Base-by-base conservation (phyloP, 2,797 vertebrate species). In the Benthosema pterotum region DNA sequence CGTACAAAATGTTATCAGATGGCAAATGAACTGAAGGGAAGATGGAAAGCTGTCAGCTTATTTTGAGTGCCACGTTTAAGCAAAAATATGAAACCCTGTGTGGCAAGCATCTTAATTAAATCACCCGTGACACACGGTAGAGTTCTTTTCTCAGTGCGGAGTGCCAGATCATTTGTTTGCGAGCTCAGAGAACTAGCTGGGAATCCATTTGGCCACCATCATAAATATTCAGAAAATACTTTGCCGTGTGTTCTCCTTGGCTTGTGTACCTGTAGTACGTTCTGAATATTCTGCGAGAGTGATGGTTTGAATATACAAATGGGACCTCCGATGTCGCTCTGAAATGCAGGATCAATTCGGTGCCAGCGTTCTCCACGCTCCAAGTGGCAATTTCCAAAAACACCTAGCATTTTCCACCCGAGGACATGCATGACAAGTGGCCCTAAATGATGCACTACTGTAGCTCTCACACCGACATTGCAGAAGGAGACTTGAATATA, bases 41-140 rank as follows among this genome's bases (percentile, higher is more conserved):
- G 14, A 18, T 81, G 60, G 77, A 86, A 69, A 84, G 62, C 64
- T 74, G 84, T 86, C 72, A 83, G 57, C 48, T 79, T 74, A 67
- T 80, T 83, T 80, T 66, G 68, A 77, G 76, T 55, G 59, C 65
- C 45, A 46, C 32, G 15, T 53, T 62, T 62, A 68, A 75, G 13
- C 45, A 2, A 22, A 38, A 69, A 77, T 68, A 82, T 77, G 77
- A 84, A 70, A 45, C 80, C 77, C 71, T 25, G 22, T 71, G 63
- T 75, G 75, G 83, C 73, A 63, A 66, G 22, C 18, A 70, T 78
- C 63, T 80, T 84, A 79, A 86, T 88, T 88, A 84, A 82, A 56
- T 69, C 78, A 69, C 68, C 80, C 58, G 42, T 55, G 61, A 65
- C 79, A 74, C 74, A 57, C 19, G 3, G 49, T 50, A 11, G 32